Conservation (phyloP, 2,888 invertebrate species). For the Pyrrhia umbra region DNA sequence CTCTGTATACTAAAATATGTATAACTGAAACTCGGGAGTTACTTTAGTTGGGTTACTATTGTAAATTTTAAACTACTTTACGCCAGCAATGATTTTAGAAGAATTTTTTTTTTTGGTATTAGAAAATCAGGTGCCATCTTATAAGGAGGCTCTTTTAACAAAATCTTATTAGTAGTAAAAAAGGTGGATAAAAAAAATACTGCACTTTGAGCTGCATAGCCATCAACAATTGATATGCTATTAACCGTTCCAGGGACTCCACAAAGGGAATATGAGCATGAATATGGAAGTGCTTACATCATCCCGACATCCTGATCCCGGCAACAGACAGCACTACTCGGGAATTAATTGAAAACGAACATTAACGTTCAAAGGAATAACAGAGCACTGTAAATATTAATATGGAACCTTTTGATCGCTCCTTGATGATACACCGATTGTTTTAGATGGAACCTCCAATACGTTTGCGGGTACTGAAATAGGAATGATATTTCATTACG, state of each 20-base stretch:
- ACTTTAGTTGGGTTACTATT: neutral
- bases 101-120: neutral
- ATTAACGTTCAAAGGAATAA: conserved; percentile 53
- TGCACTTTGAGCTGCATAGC: conserved; percentile 19
- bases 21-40: neutral
- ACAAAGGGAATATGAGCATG: conserved; percentile 50
- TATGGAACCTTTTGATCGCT: conserved; percentile 49
- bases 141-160: neutral
- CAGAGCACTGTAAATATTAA: conserved; percentile 54
- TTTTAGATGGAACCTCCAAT: conserved; percentile 46
- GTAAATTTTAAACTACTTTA: neutral
- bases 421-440: conserved; percentile 47
- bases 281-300: conserved; percentile 48
- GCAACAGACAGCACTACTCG: conserved; percentile 37
- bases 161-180: no score
- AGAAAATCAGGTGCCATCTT: neutral
- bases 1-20: neutral
- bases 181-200: neutral
- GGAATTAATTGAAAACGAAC: conserved; percentile 58
- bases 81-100: neutral
- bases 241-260: conserved; percentile 11
- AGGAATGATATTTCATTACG: conserved; percentile 43
- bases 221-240: conserved; percentile 39
- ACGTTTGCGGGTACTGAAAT: conserved; percentile 26
- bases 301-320: conserved; percentile 22